phyloP scores from a whole-genome alignment of 2,113 vertebrate genomes.

The Lutjanus erythropterus region DNA sequence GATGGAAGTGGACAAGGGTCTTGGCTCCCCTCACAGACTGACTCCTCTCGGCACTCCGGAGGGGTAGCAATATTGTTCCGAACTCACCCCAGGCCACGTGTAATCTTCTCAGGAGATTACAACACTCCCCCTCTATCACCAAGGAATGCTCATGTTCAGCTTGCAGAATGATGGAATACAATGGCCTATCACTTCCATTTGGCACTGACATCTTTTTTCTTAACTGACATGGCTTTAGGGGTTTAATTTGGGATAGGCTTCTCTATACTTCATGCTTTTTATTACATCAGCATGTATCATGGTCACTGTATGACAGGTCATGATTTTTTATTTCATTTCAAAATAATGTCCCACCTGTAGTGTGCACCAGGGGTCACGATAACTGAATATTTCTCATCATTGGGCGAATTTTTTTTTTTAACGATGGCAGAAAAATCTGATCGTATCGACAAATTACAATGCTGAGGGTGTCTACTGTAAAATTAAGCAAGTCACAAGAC shows the following conservation, averaged over 20 bases:
- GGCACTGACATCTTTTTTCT: conserved; percentile 41
- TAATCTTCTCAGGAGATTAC: conserved; percentile 83
- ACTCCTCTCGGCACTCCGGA: conserved; percentile 71
- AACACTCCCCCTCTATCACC: conserved; percentile 57
- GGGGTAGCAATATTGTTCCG: conserved; percentile 76
- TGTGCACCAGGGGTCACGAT: too few species aligned
- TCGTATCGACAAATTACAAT: too few species aligned
- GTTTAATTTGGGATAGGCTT: conserved; percentile 17
- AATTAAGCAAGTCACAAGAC: too few species aligned
- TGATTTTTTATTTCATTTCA: neutral
- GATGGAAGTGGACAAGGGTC: conserved; percentile 70
- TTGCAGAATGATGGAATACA: conserved; percentile 55
- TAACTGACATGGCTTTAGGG: conserved; percentile 25
- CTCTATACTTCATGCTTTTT: neutral
- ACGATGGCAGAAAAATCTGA: too few species aligned
- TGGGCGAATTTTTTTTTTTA: too few species aligned
- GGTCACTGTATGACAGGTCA: conserved; percentile 7
- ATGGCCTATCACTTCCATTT: conserved; percentile 47
- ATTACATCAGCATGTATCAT: conserved; percentile 29
- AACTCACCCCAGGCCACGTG: conserved; percentile 73
- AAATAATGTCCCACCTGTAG: neutral
- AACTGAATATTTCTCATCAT: too few species aligned
- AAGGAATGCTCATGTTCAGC: conserved; percentile 46
- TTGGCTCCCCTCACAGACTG: conserved; percentile 62
- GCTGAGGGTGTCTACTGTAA: too few species aligned